These are phyloP conservation scores for Nasonia oneida DNA, from an alignment of 2,888 invertebrate species.

Conservation along the genomic window DNA sequence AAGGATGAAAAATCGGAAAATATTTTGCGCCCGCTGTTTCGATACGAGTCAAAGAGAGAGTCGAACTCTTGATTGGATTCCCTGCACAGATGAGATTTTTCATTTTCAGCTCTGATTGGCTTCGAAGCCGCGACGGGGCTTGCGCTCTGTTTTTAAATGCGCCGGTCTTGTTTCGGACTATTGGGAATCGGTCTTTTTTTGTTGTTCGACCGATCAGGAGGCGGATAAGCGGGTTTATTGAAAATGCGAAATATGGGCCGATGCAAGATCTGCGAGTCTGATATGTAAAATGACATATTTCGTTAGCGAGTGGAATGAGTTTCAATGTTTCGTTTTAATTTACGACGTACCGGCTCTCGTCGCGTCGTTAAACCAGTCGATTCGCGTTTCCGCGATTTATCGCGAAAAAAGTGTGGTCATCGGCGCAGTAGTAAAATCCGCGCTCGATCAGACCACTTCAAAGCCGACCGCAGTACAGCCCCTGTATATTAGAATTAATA, in stretches of 20 bases:
- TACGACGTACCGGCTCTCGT: background rate
- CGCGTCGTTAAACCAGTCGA: no score
- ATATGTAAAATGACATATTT: background rate
- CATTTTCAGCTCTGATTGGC: background rate
- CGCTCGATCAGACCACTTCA: background rate
- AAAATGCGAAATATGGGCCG: background rate
- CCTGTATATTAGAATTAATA: background rate
- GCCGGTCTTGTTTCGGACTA: background rate
- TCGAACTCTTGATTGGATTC: slow-evolving; percentile 16
- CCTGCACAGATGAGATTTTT: background rate
- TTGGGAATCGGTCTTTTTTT: background rate
- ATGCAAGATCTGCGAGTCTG: background rate
- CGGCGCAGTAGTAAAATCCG: background rate
- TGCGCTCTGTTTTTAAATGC: background rate
- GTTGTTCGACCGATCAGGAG: background rate
- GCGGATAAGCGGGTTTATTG: background rate
- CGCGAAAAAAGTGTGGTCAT: no score
- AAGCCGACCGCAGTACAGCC: background rate
- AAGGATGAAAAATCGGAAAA: background rate
- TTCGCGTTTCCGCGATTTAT: no score
- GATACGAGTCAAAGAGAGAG: background rate
- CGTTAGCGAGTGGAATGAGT: background rate
- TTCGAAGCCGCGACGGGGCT: background rate
- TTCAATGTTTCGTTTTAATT: background rate
- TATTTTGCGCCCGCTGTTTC: background rate